Evolutionary conservation across 2,797 vertebrate species (phyloP), one percentile per base, ranked within the genome.

Genomic region (Sebastes matsubarae): DNA sequence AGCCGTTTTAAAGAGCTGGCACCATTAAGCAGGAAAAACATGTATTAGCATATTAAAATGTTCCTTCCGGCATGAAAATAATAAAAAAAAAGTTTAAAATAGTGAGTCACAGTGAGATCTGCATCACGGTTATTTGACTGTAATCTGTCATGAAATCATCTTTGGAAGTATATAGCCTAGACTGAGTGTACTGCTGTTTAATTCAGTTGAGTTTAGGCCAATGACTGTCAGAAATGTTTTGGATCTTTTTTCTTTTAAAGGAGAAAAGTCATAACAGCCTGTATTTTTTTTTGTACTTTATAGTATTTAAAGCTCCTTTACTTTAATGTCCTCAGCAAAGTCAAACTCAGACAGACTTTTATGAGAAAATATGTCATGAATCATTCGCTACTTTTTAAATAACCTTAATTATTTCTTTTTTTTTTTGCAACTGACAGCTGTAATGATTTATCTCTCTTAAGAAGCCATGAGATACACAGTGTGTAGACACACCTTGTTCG

Each of bases 1-100:
- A 29, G n/a, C 20, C 13, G 42, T 72, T 80, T 85, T 63, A 80
- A 60, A 86, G 46, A 64, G 42, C 22, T 22, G 30, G 60, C 24
- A 42, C 54, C 74, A 76, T 81, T 76, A 74, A 55, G 38, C 27
- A 30, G 60, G 4, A 80, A 79, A 80, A 75, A 67, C 58, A 72
- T 30, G 63, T 68, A 72, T 82, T 80, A 74, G 72, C 77, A 85
- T 82, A 72, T 84, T 78, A 58, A 90, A 85, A 88, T 82, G 61
- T 68, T 80, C 42, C 77, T 81, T 78, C 71, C 9, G 14, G 75
- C 36, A 38, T 55, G 54, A 46, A 20, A 86, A 80, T 68, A 20
- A 36, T 36, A n/a, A 13, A 22, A 80, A 67, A 72, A 79, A 81
- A 75, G 25, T 69, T 76, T 67, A 84, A 87, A 89, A 87, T 83